A percentile compares a stretch with the other conserved stretches of the same genome.
Evolutionary conservation across 2,113 vertebrate species (phyloP).

Genomic region (Melanocharis versteri): DNA sequence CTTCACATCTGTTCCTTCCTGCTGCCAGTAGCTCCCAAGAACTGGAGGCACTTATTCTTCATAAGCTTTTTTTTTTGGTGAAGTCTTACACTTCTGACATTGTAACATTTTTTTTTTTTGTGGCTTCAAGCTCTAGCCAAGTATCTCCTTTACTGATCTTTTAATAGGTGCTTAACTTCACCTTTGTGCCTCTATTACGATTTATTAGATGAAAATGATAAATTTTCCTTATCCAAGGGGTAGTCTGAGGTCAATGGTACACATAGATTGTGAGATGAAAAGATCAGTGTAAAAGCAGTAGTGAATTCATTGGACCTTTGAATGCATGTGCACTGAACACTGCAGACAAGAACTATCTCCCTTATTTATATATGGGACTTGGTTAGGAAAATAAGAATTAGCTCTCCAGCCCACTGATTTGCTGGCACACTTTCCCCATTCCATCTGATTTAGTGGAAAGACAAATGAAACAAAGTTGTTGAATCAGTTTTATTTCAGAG

Average conservation of each 20-base stretch:
- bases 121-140: background rate
- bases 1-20: background rate
- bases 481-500: background rate
- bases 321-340: background rate
- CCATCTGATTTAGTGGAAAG: background rate
- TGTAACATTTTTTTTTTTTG: background rate
- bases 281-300: background rate
- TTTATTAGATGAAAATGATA: background rate
- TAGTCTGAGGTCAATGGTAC: background rate
- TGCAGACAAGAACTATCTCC: background rate
- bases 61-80: background rate
- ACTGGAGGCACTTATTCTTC: background rate
- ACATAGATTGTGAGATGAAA: background rate
- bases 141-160: background rate
- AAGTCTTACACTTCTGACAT: background rate
- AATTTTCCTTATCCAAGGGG: background rate
- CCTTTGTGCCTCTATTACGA: background rate
- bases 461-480: background rate
- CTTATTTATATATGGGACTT: background rate
- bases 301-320: background rate
- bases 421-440: background rate
- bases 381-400: constrained; percentile 17
- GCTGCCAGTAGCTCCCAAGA: background rate
- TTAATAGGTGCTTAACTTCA: background rate
- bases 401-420: background rate